A percentile compares a stretch with the other conserved stretches of the same genome.
These are phyloP conservation scores for Ceyx cyanopectus DNA, from an alignment of 2,113 vertebrate species.

Conservation along the genomic window DNA sequence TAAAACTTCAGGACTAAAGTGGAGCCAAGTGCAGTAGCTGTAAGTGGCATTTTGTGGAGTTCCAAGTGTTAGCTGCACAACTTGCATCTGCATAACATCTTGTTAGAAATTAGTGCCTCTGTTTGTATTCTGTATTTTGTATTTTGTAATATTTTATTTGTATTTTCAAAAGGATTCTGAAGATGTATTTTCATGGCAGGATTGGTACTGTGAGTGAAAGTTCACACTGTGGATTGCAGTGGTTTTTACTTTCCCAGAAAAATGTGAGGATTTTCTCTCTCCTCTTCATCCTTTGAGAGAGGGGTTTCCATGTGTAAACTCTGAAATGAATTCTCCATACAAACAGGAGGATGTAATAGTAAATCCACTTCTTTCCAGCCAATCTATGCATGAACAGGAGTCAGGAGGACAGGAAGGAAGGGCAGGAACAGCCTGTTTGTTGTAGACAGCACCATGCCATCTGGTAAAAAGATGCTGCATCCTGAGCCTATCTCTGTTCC, in stretches of 20 bases:
- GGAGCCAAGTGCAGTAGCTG: background rate
- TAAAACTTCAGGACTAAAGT: background rate
- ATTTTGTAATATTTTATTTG: too few relatives aligned
- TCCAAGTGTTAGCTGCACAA: background rate
- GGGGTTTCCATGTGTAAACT: background rate
- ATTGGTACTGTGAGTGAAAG: background rate
- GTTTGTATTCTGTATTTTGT: background rate
- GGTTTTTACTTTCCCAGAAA: background rate
- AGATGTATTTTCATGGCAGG: background rate
- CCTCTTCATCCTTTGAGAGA: background rate
- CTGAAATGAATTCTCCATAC: background rate
- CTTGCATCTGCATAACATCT: background rate
- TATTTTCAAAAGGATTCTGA: background rate
- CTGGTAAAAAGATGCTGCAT: constrained; percentile 13
- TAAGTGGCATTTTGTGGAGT: background rate
- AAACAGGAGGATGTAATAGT: background rate
- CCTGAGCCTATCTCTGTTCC: background rate
- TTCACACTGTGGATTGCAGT: background rate
- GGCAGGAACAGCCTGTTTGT: background rate
- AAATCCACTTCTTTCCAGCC: background rate
- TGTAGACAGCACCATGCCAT: background rate
- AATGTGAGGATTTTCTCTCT: background rate
- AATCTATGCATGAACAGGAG: background rate
- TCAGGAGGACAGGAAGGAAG: background rate
- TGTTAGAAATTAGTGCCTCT: background rate